Evolutionary conservation across 2,888 invertebrate species (phyloP).

Genomic region (Protophormia terraenovae): DNA sequence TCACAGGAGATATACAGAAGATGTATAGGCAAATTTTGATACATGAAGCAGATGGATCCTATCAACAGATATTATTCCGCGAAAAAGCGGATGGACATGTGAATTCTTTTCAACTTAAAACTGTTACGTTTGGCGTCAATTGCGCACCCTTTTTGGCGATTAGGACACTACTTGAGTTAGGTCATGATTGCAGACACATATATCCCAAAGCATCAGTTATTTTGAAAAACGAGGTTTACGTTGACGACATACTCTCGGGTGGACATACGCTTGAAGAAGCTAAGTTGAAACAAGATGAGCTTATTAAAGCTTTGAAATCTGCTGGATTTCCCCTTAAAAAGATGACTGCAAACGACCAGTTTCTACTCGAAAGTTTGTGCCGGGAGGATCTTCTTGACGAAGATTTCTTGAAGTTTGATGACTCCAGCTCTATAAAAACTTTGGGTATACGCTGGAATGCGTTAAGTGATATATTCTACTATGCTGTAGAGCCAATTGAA

Average conservation of each 20-base stretch:
- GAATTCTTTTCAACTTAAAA: conserved; percentile 1
- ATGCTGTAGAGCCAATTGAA: background rate
- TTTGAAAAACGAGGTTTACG: background rate
- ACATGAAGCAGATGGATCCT: background rate
- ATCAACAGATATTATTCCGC: background rate
- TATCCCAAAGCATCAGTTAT: background rate
- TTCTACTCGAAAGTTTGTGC: background rate
- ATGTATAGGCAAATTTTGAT: conserved; percentile 5
- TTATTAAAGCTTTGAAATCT: no score
- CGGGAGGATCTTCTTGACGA: no score
- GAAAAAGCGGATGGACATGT: background rate
- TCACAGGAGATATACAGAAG: background rate
- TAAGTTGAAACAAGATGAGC: no score
- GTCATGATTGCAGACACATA: background rate
- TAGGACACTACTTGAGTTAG: background rate
- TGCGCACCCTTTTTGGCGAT: background rate
- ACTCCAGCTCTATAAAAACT: no score
- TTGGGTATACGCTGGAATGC: background rate
- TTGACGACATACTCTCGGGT: background rate
- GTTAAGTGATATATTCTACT: background rate
- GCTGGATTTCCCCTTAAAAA: background rate
- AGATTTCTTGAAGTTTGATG: no score
- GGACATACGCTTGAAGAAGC: background rate
- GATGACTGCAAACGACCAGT: background rate
- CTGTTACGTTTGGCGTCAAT: no score